A percentile compares a stretch with the other conserved stretches of the same genome.
These are phyloP conservation scores for Pterophyllum scalare DNA, from an alignment of 2,113 vertebrate genomes.

Conservation along the genomic window DNA sequence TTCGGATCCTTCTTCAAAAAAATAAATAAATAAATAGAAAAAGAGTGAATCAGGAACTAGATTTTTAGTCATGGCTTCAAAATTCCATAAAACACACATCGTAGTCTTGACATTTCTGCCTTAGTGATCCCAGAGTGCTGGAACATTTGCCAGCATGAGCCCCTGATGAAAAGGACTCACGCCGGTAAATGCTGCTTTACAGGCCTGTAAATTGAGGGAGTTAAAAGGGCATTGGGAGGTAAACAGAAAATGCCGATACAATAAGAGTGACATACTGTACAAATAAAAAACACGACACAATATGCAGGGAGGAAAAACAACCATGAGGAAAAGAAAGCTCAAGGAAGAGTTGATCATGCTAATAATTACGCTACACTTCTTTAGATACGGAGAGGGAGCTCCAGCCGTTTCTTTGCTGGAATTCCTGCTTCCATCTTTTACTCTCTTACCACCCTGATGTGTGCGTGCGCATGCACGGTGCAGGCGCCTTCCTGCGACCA, in stretches of 20 bases:
- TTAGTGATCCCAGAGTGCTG: neutral
- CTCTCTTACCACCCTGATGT: neutral
- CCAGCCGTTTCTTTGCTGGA: constrained; percentile 40
- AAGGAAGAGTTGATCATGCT: constrained; percentile 27
- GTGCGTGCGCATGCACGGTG: neutral
- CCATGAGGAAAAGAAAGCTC: neutral
- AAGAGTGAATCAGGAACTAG: neutral
- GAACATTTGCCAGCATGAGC: neutral
- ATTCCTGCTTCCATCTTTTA: constrained; percentile 3
- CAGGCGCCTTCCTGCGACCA: constrained; percentile 49
- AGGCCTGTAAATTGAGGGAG: constrained; percentile 13
- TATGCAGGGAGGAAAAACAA: neutral
- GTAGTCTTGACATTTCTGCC: neutral
- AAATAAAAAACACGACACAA: neutral
- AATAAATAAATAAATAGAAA: too few relatives aligned
- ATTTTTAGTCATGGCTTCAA: neutral
- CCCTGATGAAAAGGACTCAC: constrained; percentile 2
- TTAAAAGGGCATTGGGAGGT: neutral
- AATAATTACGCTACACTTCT: constrained; percentile 16
- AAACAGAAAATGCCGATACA: neutral
- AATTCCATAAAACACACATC: neutral
- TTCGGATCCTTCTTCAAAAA: neutral
- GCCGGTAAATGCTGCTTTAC: constrained; percentile 5
- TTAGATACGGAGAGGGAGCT: neutral
- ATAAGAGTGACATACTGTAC: neutral